phyloP scores from a whole-genome alignment of 2,113 vertebrate species.

The Megaleporinus macrocephalus region DNA sequence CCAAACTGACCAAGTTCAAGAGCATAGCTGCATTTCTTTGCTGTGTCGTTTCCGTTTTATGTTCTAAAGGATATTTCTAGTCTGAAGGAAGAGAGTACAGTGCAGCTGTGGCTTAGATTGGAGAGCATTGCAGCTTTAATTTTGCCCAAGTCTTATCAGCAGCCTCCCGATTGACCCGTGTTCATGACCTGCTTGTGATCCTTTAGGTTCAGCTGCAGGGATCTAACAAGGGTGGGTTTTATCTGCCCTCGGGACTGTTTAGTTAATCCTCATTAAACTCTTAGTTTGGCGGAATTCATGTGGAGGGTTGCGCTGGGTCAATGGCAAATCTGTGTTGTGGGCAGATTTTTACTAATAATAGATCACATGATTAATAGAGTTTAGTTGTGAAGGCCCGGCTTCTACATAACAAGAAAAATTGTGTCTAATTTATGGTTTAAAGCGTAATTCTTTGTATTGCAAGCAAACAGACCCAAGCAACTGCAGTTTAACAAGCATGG shows the following conservation, averaged over 20 bases:
- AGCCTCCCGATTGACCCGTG: background rate
- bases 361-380: conserved; percentile 9
- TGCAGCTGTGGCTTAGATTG: conserved; percentile 44
- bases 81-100: conserved; percentile 4
- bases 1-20: background rate
- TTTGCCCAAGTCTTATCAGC: conserved; percentile 47
- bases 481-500: background rate
- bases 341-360: conserved; percentile 2
- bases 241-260: conserved; percentile 19
- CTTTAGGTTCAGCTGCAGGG: conserved; percentile 13
- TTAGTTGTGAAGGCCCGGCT: background rate
- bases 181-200: conserved; percentile 12
- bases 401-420: background rate
- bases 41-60: conserved; percentile 18
- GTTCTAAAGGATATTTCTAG: conserved; percentile 18
- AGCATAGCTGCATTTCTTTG: conserved; percentile 17
- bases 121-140: conserved; percentile 45
- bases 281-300: background rate
- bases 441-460: background rate
- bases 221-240: conserved; percentile 18
- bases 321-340: background rate
- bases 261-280: conserved; percentile 28
- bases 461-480: background rate
- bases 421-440: background rate
- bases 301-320: background rate